Conservation (phyloP, 64 coral and sea anemone genomes). For the Pachyseris speciosa region DNA sequence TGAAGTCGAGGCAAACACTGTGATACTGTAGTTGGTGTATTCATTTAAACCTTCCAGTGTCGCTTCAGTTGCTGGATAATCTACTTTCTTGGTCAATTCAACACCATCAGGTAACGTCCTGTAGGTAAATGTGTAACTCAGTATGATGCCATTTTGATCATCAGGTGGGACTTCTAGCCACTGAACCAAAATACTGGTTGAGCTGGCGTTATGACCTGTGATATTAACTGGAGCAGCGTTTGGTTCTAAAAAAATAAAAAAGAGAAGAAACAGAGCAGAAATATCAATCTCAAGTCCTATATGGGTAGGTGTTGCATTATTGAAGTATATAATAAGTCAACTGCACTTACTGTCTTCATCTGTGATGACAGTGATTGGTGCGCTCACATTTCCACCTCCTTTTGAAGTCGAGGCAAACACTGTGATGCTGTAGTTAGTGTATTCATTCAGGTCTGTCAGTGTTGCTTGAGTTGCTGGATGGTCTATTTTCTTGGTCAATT, state of each 20-base stretch:
- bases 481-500: neutral
- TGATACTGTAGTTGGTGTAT: slow-evolving; percentile 20
- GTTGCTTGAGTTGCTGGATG: neutral
- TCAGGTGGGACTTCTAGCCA: neutral
- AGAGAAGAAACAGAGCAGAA: neutral
- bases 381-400: neutral
- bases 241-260: neutral
- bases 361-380: neutral
- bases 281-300: no score
- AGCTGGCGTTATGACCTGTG: neutral
- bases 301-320: no score
- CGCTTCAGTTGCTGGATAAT: neutral
- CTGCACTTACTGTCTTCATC: slow-evolving; percentile 21
- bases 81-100: neutral
- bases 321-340: neutral
- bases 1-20: neutral
- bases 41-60: neutral
- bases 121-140: slow-evolving; percentile 1
- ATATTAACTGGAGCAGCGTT: neutral
- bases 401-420: neutral
- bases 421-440: slow-evolving; percentile 17
- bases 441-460: neutral
- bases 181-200: neutral
- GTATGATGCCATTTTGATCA: neutral
- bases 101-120: neutral